phyloP scores from a whole-genome alignment of 2,113 vertebrate genomes.

The Cryptomyrus ogoouensis region DNA sequence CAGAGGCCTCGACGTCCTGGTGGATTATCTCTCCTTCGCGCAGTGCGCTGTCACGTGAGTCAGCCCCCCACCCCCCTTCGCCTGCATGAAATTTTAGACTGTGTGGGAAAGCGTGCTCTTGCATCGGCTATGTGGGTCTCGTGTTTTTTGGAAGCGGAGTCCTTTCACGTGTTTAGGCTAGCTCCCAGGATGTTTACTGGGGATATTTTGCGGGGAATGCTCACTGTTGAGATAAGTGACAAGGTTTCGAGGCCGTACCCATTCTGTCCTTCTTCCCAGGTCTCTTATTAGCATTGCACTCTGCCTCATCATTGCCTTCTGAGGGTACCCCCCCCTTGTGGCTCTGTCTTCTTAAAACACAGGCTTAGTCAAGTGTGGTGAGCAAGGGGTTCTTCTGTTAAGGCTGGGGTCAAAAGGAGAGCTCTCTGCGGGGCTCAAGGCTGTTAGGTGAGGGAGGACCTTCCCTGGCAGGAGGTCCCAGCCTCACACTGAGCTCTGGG shows the following conservation, averaged over 20 bases:
- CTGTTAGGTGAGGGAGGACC: neutral
- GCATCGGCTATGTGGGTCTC: neutral
- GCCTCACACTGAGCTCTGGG: neutral
- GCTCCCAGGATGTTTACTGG: neutral
- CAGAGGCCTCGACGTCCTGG: constrained; percentile 87
- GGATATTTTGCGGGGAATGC: neutral
- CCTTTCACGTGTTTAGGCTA: constrained; percentile 1
- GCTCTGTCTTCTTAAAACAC: neutral
- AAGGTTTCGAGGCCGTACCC: neutral
- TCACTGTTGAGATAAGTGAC: neutral
- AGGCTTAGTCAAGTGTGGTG: neutral
- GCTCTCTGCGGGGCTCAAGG: neutral
- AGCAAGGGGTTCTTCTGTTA: neutral
- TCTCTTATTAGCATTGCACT: neutral
- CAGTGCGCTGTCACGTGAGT: constrained; percentile 97
- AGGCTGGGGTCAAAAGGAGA: neutral
- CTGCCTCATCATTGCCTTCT: neutral
- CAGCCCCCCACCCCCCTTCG: no score
- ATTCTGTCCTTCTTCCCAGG: neutral
- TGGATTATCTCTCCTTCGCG: constrained; percentile 94
- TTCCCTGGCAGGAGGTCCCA: neutral
- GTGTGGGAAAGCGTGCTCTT: neutral
- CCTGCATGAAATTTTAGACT: neutral
- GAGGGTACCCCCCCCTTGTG: no score
- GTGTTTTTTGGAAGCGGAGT: neutral